Conservation (phyloP, 2,113 vertebrate species). For the Nyctibius bracteatus region DNA sequence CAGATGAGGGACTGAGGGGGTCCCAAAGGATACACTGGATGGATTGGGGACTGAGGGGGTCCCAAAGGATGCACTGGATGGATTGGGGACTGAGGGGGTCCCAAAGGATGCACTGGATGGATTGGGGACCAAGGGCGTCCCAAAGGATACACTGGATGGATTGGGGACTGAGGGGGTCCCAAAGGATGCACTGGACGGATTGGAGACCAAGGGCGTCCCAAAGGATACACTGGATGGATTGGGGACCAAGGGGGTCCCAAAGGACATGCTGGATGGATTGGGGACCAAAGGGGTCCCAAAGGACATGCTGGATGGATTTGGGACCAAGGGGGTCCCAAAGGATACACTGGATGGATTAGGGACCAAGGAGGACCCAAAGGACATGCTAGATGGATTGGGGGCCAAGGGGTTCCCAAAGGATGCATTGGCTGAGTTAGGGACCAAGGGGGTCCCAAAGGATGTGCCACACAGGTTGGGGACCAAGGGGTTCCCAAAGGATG, state of each 20-base stretch:
- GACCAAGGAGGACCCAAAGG: neutral
- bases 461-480: neutral
- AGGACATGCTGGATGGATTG: neutral
- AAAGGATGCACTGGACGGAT: neutral
- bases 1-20: neutral
- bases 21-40: neutral
- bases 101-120: neutral
- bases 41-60: neutral
- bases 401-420: rapidly evolving
- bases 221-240: neutral
- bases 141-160: neutral
- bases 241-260: neutral
- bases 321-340: neutral
- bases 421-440: neutral
- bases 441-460: neutral
- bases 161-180: rapidly evolving
- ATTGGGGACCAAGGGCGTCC: neutral
- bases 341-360: neutral
- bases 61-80: neutral
- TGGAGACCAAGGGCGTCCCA: neutral
- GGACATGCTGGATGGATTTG: neutral
- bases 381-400: neutral
- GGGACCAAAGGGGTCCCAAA: neutral
- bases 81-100: rapidly evolving
- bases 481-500: rapidly evolving